A percentile compares a stretch with the other conserved stretches of the same genome.
phyloP scores from a whole-genome alignment of 2,888 invertebrate genomes.

The Drosophila rellima region DNA sequence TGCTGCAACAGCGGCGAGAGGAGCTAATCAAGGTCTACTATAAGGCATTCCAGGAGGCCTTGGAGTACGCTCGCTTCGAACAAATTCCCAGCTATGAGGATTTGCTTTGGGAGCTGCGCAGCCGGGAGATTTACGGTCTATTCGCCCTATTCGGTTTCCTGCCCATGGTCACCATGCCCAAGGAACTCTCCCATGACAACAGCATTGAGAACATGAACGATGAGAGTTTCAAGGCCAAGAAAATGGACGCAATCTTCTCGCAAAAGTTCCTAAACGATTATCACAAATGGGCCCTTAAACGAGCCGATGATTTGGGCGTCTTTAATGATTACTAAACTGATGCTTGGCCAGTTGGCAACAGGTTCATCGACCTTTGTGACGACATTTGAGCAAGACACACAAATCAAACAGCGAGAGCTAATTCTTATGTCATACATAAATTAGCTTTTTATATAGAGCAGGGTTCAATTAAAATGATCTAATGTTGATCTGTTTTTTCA shows the following conservation, averaged over 20 bases:
- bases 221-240: slow-evolving; percentile 57
- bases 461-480: slow-evolving; percentile 54
- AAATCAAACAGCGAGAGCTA: slow-evolving; percentile 5
- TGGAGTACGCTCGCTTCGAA: slow-evolving; percentile 71
- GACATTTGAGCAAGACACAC: slow-evolving; percentile 2
- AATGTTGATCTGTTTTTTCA: slow-evolving; percentile 9
- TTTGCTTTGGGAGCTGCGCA: slow-evolving; percentile 72
- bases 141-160: slow-evolving; percentile 78
- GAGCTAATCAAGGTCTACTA: slow-evolving; percentile 75
- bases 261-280: slow-evolving; percentile 69
- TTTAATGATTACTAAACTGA: slow-evolving; percentile 67
- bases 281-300: slow-evolving; percentile 73
- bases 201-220: slow-evolving; percentile 73
- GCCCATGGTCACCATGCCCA: slow-evolving; percentile 77
- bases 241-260: slow-evolving; percentile 66
- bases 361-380: slow-evolving; percentile 7
- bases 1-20: slow-evolving; percentile 65
- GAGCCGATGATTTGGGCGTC: slow-evolving; percentile 77
- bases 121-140: slow-evolving; percentile 78
- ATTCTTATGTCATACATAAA: slow-evolving; percentile 17
- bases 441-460: slow-evolving; percentile 21
- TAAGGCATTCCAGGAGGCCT: slow-evolving; percentile 56
- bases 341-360: neutral
- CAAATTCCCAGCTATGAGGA: slow-evolving; percentile 77
- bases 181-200: slow-evolving; percentile 67